phyloP scores from a whole-genome alignment of 2,797 vertebrate species.

The Anableps anableps region DNA sequence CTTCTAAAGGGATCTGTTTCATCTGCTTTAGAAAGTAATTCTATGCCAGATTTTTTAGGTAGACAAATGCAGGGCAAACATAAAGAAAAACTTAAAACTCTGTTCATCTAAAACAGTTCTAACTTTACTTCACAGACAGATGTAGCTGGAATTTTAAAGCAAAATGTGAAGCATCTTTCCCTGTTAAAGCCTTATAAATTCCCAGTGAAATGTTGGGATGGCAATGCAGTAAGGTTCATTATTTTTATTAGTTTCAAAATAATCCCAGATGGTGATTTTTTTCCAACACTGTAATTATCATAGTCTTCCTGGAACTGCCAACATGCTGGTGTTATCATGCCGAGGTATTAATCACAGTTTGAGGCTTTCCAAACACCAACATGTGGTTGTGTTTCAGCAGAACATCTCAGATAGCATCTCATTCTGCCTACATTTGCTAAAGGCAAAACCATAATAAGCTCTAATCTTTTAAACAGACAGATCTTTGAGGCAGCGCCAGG shows the following conservation, averaged over 20 bases:
- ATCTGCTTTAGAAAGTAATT: background rate
- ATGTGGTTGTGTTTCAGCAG: background rate
- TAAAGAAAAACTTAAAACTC: background rate
- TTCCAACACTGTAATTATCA: background rate
- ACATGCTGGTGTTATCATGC: background rate
- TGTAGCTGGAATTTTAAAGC: background rate
- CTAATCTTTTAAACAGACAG: conserved; percentile 10
- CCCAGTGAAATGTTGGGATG: background rate
- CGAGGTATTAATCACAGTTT: background rate
- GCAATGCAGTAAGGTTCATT: background rate
- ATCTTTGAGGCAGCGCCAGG: conserved; percentile 23
- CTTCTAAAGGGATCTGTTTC: background rate
- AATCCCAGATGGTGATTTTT: background rate
- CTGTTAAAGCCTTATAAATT: background rate
- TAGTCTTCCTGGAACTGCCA: background rate
- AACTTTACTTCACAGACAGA: background rate
- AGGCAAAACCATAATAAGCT: conserved; percentile 17
- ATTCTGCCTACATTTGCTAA: conserved; percentile 8
- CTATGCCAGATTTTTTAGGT: background rate
- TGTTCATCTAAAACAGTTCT: background rate
- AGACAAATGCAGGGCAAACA: background rate
- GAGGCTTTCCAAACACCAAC: background rate
- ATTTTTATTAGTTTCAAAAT: background rate
- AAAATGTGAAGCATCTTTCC: background rate
- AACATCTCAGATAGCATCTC: background rate